Evolutionary conservation across 1,140 invertebrate species (phyloP).

Genomic region (Tenebrio molitor): DNA sequence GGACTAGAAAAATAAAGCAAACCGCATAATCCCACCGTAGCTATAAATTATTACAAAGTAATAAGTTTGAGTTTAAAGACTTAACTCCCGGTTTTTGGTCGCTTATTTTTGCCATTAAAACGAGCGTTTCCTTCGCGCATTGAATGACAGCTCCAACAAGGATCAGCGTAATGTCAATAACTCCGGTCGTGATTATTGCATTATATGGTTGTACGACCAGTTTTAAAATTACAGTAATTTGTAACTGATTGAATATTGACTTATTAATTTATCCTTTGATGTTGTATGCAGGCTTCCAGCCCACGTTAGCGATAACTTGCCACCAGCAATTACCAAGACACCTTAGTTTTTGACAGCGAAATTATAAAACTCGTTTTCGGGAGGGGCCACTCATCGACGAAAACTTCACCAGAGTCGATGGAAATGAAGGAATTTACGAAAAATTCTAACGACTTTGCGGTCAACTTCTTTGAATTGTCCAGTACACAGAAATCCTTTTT

Average conservation of each 20-base stretch:
- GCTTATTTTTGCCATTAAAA: constrained; percentile 2
- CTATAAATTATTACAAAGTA: constrained; percentile 19
- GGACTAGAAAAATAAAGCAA: neutral
- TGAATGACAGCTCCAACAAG: constrained; percentile 24
- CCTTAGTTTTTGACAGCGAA: constrained; percentile 15
- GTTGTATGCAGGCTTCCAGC: constrained; percentile 18
- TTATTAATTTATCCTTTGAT: constrained; percentile 44
- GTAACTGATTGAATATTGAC: constrained; percentile 47
- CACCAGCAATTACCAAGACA: constrained; percentile 29
- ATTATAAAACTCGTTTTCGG: too few relatives aligned
- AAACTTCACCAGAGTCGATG: too few relatives aligned
- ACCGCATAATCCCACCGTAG: neutral
- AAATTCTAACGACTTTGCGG: too few relatives aligned
- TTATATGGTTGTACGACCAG: constrained; percentile 43
- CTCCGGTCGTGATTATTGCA: constrained; percentile 30
- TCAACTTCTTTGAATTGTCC: too few relatives aligned
- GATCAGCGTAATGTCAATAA: constrained; percentile 30
- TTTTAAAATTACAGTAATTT: constrained; percentile 47
- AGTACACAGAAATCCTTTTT: too few relatives aligned
- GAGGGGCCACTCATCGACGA: neutral
- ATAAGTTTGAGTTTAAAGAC: constrained; percentile 6
- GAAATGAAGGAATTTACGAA: too few relatives aligned
- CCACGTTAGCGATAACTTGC: constrained; percentile 7
- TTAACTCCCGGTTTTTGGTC: constrained; percentile 3
- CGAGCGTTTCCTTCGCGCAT: neutral